These are phyloP conservation scores for Patella ulyssiponensis DNA, from an alignment of 2,888 invertebrate species.

Conservation along the genomic window DNA sequence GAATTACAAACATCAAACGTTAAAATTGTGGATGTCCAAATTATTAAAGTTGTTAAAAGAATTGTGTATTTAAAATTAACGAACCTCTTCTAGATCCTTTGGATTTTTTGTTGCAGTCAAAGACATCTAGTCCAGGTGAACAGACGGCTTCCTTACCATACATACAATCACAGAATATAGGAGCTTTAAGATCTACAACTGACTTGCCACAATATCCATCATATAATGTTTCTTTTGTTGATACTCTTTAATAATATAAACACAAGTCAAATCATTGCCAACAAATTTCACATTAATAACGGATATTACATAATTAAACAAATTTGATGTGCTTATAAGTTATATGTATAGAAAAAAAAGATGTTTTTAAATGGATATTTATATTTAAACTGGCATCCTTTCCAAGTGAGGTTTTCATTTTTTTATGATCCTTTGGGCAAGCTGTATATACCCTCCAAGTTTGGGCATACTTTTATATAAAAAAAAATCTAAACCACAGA, in stretches of 20 bases:
- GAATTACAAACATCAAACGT: too few relatives aligned
- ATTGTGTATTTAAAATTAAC: too few relatives aligned
- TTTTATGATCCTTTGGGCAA: too few relatives aligned
- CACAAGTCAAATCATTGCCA: not conserved
- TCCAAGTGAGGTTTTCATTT: too few relatives aligned
- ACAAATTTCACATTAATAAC: not conserved
- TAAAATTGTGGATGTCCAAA: too few relatives aligned
- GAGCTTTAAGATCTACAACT: not conserved
- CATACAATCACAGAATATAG: constrained; percentile 43
- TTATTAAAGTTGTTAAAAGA: too few relatives aligned
- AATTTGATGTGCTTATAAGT: not conserved
- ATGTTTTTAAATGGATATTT: too few relatives aligned
- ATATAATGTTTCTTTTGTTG: constrained; percentile 37
- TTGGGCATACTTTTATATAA: too few relatives aligned
- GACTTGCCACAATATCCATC: constrained; percentile 42
- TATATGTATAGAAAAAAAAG: too few relatives aligned
- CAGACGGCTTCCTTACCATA: constrained; percentile 28
- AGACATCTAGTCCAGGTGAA: constrained; percentile 33
- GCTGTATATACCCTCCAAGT: too few relatives aligned
- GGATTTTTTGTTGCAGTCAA: constrained; percentile 34
- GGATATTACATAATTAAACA: not conserved
- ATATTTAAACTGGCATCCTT: too few relatives aligned
- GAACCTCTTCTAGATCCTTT: not conserved
- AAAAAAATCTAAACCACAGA: too few relatives aligned
- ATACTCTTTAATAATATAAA: constrained; percentile 34